Evolutionary conservation across 1,140 invertebrate species (phyloP).

Genomic region (Neuroterus valhalla): DNA sequence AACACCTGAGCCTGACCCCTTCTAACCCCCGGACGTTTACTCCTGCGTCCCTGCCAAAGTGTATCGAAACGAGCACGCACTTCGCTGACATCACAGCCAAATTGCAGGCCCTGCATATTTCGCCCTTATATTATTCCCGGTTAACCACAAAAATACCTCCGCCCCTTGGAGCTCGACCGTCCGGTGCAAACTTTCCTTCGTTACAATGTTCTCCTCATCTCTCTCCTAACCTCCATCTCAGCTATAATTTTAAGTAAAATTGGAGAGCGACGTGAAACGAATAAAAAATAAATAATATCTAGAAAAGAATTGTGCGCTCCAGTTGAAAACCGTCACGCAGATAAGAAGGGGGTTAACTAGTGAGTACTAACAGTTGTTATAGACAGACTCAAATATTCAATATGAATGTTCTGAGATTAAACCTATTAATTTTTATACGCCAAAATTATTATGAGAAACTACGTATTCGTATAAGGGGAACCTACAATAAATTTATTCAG

Average conservation of each 20-base stretch:
- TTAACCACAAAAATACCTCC: conserved; percentile 71
- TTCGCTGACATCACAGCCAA: conserved; percentile 61
- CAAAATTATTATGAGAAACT: too few species aligned
- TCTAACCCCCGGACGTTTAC: conserved; percentile 36
- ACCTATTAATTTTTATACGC: too few species aligned
- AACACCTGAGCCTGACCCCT: conserved; percentile 66
- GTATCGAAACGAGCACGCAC: conserved; percentile 69
- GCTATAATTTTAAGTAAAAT: background rate
- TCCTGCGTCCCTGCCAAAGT: conserved; percentile 47
- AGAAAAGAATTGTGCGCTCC: too few species aligned
- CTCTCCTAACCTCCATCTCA: conserved; percentile 37
- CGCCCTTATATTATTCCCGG: conserved; percentile 70
- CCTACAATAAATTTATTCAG: too few species aligned
- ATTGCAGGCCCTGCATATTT: conserved; percentile 66
- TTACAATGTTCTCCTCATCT: conserved; percentile 34
- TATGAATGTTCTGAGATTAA: too few species aligned
- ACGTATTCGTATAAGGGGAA: too few species aligned
- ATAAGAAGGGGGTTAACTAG: too few species aligned
- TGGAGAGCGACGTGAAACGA: background rate
- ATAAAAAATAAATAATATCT: too few species aligned
- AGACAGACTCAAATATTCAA: too few species aligned
- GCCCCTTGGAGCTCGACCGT: conserved; percentile 47
- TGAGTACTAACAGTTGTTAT: too few species aligned
- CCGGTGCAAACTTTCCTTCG: conserved; percentile 46
- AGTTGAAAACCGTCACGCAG: too few species aligned